Base-by-base conservation (phyloP, 2,113 vertebrate species). In the Etheostoma spectabile region DNA sequence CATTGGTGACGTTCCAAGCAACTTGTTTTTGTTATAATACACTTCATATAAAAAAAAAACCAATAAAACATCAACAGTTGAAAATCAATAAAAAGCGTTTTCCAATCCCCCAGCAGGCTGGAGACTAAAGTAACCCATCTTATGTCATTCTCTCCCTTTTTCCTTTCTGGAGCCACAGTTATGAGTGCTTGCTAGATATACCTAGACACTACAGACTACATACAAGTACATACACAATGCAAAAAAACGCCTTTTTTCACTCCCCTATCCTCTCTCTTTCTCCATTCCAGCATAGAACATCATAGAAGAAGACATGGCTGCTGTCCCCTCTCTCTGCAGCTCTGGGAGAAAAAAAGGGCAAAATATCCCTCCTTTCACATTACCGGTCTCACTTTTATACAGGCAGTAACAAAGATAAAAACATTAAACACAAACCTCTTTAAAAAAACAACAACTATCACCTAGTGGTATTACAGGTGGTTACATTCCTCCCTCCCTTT, bases 281-380 rank as follows among this genome's bases (percentile, higher is more conserved):
- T 94, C 93, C 93, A 93, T 93, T 94, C 93, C 84, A 56, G 55
- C 74, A 70, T 8, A 93, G 93, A 94, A 94, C 88, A 94, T 94
- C 93, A 94, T 94, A 91, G 92, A 94, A 91, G 91, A 93, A 90
- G 93, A 93, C 89, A 38, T 30, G 76, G 90, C 89, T 80, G 84
- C 88, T 14, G 6, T 51, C 61, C 46, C 38, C 71, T 27, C 72
- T 70, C 71, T 72, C 75, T 79, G 88, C 90, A 89, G 88, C 90
- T 80, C 79, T 55, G 45, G 74, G 83, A 88, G 77, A 42, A 74
- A 63, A 63, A 66, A 79, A 80, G 66, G 86, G 72, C 49, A 45
- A 82, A 85, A 85, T 45, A 61, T 71, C 22, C 49, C 27, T 62
- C 70, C 22, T 62, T 80, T 88, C 78, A 80, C 84, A 5, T 85